Evolutionary conservation across 2,797 vertebrate genomes (phyloP).

Genomic region (Cetoscarus ocellatus): DNA sequence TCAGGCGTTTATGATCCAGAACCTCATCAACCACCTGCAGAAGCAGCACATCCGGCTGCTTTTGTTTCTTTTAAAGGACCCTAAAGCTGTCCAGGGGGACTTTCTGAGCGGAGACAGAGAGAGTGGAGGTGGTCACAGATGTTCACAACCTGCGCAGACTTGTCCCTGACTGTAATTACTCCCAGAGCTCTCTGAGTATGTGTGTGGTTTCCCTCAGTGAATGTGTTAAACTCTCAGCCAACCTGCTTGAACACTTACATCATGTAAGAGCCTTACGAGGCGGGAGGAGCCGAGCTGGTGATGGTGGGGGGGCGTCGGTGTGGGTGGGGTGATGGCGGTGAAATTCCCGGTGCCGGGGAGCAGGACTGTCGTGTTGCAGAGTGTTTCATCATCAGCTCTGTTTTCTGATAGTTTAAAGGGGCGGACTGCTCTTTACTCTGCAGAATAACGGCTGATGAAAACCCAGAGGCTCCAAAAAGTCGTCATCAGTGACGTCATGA

Average conservation of each 20-base stretch:
- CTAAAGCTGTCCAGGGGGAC: slow-evolving; percentile 2
- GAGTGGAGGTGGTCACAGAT: slow-evolving; percentile 36
- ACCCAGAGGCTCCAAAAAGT: not conserved
- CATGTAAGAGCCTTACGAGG: slow-evolving; percentile 24
- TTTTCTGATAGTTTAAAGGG: not conserved
- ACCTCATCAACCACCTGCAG: slow-evolving; percentile 24
- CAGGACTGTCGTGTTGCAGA: slow-evolving; percentile 26
- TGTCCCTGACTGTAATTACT: slow-evolving; percentile 32
- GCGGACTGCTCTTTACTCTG: not conserved
- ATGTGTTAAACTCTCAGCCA: slow-evolving; percentile 12
- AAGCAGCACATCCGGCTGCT: not conserved
- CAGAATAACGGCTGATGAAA: slow-evolving; percentile 27
- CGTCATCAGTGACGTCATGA: not conserved
- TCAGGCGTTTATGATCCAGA: slow-evolving; percentile 4
- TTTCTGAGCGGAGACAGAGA: slow-evolving; percentile 13
- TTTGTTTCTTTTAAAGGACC: not conserved
- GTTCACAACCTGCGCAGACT: slow-evolving; percentile 45
- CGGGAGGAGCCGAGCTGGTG: not conserved
- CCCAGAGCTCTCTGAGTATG: not conserved
- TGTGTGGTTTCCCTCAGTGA: not conserved
- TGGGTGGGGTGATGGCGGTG: not conserved
- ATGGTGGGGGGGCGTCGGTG: not conserved
- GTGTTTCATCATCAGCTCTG: slow-evolving; percentile 61
- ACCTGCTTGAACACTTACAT: slow-evolving; percentile 39
- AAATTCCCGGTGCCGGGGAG: slow-evolving; percentile 15